Base-by-base conservation (phyloP, 2,797 vertebrate species). In the Lutjanus campechanus region DNA sequence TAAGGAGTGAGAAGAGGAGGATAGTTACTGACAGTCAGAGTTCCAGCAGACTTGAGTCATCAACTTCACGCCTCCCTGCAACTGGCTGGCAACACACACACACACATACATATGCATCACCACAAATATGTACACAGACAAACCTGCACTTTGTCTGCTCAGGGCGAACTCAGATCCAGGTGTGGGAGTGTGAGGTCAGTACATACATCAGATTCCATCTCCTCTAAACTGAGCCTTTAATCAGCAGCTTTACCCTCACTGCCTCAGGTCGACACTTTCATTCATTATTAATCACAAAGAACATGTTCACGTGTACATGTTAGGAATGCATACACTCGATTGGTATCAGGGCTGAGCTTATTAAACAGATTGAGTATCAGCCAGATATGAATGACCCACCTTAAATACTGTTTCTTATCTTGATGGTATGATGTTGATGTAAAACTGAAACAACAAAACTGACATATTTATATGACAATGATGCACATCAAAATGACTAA, bases 111-210 rank as follows among this genome's bases (percentile, higher is more conserved):
- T 8, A 59, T 12, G 49, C 5, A 69, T 77, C 54, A 55, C 74
- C 53, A 41, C 59, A 69, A 47, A 71, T 55, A 68, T 78, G 40
- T 13, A 79, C 11, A 58, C 53, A 77, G 59, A 71, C 41, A 72
- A 55, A 58, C 51, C 22, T 47, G 46, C 56, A 0, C 25, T 22
- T 46, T 46, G 36, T 69, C 71, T 49, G 20, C 50, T 65, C 41
- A 55, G 47, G 46, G 51, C 17, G 13, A 69, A 1, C 51, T 47
- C 7, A n/a, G 54, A 68, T 83, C 73, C 83, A 87, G 85, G 75
- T 88, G 78, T 75, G 73, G 53, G 59, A 53, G 60, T 44, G 55
- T 73, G 72, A 81, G 77, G 61, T 86, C 81, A 83, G 77, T 1
- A 15, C 63, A 69, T 51, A 56, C 59, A 68, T 71, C 68, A 81